Conservation (phyloP, 2,888 invertebrate species). For the Scaptomyza polygonia region DNA sequence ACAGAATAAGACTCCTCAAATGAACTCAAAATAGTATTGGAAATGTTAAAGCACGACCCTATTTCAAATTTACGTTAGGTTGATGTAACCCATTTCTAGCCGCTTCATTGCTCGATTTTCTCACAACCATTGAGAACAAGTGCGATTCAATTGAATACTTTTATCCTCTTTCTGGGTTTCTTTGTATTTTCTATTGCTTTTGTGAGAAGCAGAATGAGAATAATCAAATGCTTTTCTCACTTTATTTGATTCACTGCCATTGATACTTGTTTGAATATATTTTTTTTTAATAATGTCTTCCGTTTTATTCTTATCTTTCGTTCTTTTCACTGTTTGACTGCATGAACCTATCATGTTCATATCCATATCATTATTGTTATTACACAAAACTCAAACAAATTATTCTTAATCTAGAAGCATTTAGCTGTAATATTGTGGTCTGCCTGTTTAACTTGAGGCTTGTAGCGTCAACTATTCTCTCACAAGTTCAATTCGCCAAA, state of each 20-base stretch:
- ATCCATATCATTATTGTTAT: background rate
- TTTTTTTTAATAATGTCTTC: background rate
- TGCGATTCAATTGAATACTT: conserved; percentile 19
- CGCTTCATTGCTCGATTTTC: conserved; percentile 33
- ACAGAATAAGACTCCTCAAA: no score
- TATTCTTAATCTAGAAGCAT: conserved; percentile 15
- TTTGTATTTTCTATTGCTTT: background rate
- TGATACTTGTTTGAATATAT: background rate
- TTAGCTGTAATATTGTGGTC: conserved; percentile 2
- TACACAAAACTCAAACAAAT: conserved; percentile 12
- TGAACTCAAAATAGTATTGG: background rate
- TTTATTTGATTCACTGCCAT: conserved; percentile 6
- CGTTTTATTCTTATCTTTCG: no score
- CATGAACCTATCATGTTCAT: background rate
- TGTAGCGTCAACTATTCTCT: conserved; percentile 19
- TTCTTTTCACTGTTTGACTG: background rate
- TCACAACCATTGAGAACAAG: conserved; percentile 6
- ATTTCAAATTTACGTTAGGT: background rate
- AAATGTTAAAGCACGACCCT: background rate
- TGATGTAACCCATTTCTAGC: background rate
- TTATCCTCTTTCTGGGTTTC: conserved; percentile 8
- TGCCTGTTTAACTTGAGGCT: conserved; percentile 12
- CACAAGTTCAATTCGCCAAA: conserved; percentile 38
- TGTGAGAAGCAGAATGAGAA: background rate
- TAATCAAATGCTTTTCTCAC: conserved; percentile 3